Base-by-base conservation (phyloP, 2,888 invertebrate species). In the Drosophila meridiana region DNA sequence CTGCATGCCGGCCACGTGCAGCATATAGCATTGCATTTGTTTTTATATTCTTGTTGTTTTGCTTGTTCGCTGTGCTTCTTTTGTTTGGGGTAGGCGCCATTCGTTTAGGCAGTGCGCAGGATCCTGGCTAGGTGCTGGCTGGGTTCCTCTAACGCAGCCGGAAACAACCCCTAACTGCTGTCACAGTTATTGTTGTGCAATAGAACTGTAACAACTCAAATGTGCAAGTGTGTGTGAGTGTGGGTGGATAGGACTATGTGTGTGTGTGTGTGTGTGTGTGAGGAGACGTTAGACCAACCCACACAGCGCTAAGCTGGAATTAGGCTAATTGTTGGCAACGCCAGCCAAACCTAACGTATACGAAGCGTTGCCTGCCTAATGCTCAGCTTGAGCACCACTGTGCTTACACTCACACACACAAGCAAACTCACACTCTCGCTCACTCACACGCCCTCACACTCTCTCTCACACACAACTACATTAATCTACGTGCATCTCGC, bases 61-160 rank as follows among this genome's bases (percentile, higher is more conserved):
- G 5, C 38, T 70, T 70, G 20, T 59, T 42, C 34, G 9, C 8
- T 20, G 53, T 40, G 6, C 32, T 53, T 72, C 20, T 70, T 32
- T 74, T 73, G 68, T 89, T 90, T 87, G 87, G 90, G 91, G 91
- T 89, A 91, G 91, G 89, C 87, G 80, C 83, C 58, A 45, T 38
- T 55, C 62, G 57, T 79, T 83, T 88, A 83, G 85, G 85, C 69
- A 89, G 76, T 89, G 90, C 91, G 91, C 91, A 90, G 87, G 91
- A 52, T 87, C 89, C 65, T 47, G 52, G 61, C 55, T 34, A 34
- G 40, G 53, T 55, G 55, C 65, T 53, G 38, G 55, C 65, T 53
- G 38, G 73, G 45, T 45, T 68, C 72, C 78, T 82, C 85, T 90
- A 89, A 85, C 76, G 68, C 78, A 66, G 65, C 69, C 68, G 74